Evolutionary conservation across 2,113 vertebrate genomes (phyloP), one percentile per base, ranked within the genome.

Genomic region (Nanorana parkeri): DNA sequence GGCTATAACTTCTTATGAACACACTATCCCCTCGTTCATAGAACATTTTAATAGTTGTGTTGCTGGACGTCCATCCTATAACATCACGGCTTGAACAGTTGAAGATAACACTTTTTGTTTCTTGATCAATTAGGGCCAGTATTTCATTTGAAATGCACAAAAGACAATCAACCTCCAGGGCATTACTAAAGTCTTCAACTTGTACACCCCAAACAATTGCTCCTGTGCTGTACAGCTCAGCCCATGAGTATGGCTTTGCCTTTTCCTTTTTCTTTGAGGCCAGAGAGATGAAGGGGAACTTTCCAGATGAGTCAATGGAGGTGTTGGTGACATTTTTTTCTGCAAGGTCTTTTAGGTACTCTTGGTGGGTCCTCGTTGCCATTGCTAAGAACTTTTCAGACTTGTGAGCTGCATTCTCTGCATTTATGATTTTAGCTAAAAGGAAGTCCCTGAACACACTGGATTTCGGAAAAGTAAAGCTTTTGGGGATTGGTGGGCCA

Each of bases 401-500:
- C 88, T 99, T 99, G 86, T 99, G 96, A 85, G 96, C 97, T 41
- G 97, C 97, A 81, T 98, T 99, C 90, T 99, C 97, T 4, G 96
- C 97, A 73, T 99, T 99, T 86, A 98, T 97, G 83, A 98, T 95
- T 93, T 99, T 99, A 86, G 96, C 94, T 84, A 99, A 85, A 77
- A 99, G 92, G 89, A 99, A 99, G 95, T 98, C 97, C 96, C 97
- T 95, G 91, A 99, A 99, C 67, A 99, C 97, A 0, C 96, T 95
- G 68, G 97, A 99, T 87, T 98, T 99, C 28, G 97, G 97, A 90
- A 99, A 98, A 0, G 96, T 99, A 86, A 99, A 95, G 0, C 95
- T 96, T 92, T 96, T 96, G 8, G 97, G 97, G 85, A 99, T 96
- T 52, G 96, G 96, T 61, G 97, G 97, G 74, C 97, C 97, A 77